A percentile compares a stretch with the other conserved stretches of the same genome.
These are phyloP conservation scores for Petrolisthes manimaculis DNA, from an alignment of 2,888 invertebrate genomes.

Conservation along the genomic window DNA sequence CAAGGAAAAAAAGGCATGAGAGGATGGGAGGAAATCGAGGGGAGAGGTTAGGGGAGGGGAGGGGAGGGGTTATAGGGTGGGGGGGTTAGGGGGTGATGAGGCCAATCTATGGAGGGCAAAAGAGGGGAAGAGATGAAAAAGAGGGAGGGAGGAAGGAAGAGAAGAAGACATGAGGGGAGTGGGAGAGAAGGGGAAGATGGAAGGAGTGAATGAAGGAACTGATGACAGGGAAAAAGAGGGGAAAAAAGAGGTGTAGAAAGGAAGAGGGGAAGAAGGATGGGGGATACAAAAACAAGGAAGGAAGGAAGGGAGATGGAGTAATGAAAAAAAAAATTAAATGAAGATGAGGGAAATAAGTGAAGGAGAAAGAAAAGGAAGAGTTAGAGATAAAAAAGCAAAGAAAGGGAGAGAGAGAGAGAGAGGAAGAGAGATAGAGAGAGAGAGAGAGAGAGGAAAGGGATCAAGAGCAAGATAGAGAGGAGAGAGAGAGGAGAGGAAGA, in stretches of 20 bases:
- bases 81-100: background rate
- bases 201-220: background rate
- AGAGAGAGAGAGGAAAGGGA: no score
- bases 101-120: background rate
- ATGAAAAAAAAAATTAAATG: background rate
- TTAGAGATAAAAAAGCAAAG: background rate
- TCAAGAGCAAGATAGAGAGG: background rate
- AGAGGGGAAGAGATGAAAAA: background rate
- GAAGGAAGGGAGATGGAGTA: background rate
- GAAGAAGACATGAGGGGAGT: background rate
- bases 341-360: background rate
- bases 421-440: background rate
- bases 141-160: conserved; percentile 7
- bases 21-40: background rate
- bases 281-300: background rate
- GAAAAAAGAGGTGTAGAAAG: background rate
- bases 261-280: background rate
- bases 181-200: background rate
- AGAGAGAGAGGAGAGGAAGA: background rate
- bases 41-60: background rate
- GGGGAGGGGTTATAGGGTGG: background rate
- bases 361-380: no score
- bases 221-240: background rate
- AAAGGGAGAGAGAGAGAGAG: background rate
- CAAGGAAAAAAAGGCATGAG: background rate